These are phyloP conservation scores for Atopsyche davidsoni DNA, from an alignment of 1,140 invertebrate species.

Conservation along the genomic window DNA sequence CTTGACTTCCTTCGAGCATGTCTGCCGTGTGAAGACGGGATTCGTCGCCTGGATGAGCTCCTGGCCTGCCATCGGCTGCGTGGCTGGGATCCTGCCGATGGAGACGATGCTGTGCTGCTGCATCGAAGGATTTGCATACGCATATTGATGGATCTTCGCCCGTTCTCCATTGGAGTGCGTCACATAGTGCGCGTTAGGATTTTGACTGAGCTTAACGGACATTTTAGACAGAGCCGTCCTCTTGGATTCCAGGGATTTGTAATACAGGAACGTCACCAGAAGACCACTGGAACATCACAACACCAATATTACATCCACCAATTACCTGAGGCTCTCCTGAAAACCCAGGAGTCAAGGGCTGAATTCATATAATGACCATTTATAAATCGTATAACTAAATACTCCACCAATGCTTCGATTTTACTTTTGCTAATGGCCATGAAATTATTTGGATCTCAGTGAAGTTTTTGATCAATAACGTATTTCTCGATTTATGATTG, in stretches of 20 bases:
- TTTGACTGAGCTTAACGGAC: conserved; percentile 32
- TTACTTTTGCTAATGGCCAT: too few species aligned
- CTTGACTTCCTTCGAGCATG: conserved; percentile 20
- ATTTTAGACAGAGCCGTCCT: conserved; percentile 37
- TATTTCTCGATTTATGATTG: too few species aligned
- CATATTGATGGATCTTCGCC: conserved; percentile 21
- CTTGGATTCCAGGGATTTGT: conserved; percentile 50
- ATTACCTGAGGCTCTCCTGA: too few species aligned
- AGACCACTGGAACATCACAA: conserved; percentile 58
- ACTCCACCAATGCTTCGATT: too few species aligned
- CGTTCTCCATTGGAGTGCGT: conserved; percentile 2
- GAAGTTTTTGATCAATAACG: too few species aligned
- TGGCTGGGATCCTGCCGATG: conserved; percentile 2
- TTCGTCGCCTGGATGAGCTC: conserved; percentile 15
- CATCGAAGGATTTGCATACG: conserved; percentile 14
- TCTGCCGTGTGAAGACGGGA: conserved; percentile 19
- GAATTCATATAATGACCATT: too few species aligned
- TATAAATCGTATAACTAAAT: too few species aligned
- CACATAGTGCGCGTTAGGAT: conserved; percentile 34
- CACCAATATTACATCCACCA: background rate
- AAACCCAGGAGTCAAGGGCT: too few species aligned
- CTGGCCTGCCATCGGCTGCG: background rate
- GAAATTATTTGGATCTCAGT: too few species aligned
- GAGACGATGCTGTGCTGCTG: background rate
- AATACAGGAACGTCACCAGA: conserved; percentile 67